A percentile compares a stretch with the other conserved stretches of the same genome.
Conservation (phyloP, 1,140 invertebrate genomes). For the Drosophila malerkotliana region DNA sequence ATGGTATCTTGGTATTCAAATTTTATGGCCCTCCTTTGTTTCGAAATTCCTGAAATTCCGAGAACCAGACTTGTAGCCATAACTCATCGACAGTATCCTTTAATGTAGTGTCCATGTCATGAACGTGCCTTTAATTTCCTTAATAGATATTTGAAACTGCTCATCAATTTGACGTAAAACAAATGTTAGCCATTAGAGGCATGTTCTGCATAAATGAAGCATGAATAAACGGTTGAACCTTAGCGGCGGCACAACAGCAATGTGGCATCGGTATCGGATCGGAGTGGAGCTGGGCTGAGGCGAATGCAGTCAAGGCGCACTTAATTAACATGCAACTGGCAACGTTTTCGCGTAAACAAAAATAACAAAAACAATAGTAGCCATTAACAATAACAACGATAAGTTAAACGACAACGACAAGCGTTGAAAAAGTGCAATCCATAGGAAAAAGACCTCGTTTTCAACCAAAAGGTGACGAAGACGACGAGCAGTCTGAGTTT, state of each 20-base stretch:
- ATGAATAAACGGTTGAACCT: conserved; percentile 28
- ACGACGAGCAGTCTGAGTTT: conserved; percentile 54
- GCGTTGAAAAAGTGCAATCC: conserved; percentile 54
- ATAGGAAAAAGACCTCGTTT: conserved; percentile 26
- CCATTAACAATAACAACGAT: conserved; percentile 20
- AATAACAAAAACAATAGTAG: conserved; percentile 33
- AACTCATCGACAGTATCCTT: conserved; percentile 26
- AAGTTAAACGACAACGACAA: conserved; percentile 45
- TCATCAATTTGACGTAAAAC: conserved; percentile 74
- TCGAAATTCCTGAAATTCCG: conserved; percentile 15
- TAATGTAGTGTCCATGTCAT: conserved; percentile 23
- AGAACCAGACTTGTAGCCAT: conserved; percentile 21
- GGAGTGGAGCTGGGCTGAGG: conserved; percentile 15
- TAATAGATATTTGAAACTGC: conserved; percentile 72
- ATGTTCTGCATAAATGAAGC: conserved; percentile 66
- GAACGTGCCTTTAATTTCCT: conserved; percentile 62
- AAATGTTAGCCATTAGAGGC: conserved; percentile 65
- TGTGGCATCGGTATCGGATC: conserved; percentile 1
- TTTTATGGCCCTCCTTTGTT: background rate
- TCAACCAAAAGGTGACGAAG: conserved; percentile 41
- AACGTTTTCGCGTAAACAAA: conserved; percentile 45
- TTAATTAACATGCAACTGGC: conserved; percentile 81
- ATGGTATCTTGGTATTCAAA: background rate
- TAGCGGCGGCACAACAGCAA: conserved; percentile 37
- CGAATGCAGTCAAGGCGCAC: conserved; percentile 75